A percentile compares a stretch with the other conserved stretches of the same genome.
Evolutionary conservation across 2,888 invertebrate species (phyloP).

Genomic region (Acholoe squamosa): DNA sequence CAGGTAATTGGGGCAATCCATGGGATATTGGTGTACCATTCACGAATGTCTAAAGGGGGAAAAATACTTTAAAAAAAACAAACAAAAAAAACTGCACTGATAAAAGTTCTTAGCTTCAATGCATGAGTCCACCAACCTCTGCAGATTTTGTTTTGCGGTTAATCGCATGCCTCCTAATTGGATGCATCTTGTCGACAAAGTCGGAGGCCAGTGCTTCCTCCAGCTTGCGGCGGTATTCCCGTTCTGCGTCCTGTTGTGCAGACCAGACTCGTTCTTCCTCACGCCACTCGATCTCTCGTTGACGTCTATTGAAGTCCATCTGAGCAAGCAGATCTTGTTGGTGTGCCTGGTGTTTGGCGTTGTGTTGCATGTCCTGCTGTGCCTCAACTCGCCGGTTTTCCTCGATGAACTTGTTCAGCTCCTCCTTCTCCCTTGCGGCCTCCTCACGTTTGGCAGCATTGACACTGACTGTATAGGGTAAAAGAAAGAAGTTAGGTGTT

Average conservation of each 20-base stretch:
- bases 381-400: slow-evolving; percentile 78
- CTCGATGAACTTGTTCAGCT: slow-evolving; percentile 76
- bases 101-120: not conserved
- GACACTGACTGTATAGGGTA: slow-evolving; percentile 73
- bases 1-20: too few relatives aligned
- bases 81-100: too few relatives aligned
- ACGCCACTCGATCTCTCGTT: slow-evolving; percentile 69
- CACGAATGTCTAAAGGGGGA: too few relatives aligned
- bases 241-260: slow-evolving; percentile 79
- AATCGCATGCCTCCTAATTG: slow-evolving; percentile 73
- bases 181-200: slow-evolving; percentile 78
- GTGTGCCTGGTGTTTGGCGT: slow-evolving; percentile 73
- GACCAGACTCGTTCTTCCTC: slow-evolving; percentile 74
- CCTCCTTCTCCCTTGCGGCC: slow-evolving; percentile 75
- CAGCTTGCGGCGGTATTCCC: slow-evolving; percentile 79
- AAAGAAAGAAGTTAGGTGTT: too few relatives aligned
- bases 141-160: slow-evolving; percentile 9
- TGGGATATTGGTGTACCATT: too few relatives aligned
- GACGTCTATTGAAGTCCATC: slow-evolving; percentile 78
- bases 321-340: slow-evolving; percentile 80
- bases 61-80: too few relatives aligned
- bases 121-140: not conserved
- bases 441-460: slow-evolving; percentile 76
- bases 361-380: slow-evolving; percentile 73
- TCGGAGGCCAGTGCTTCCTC: slow-evolving; percentile 78